Evolutionary conservation across 2,113 vertebrate genomes (phyloP).

Genomic region (Pontoporia blainvillei): DNA sequence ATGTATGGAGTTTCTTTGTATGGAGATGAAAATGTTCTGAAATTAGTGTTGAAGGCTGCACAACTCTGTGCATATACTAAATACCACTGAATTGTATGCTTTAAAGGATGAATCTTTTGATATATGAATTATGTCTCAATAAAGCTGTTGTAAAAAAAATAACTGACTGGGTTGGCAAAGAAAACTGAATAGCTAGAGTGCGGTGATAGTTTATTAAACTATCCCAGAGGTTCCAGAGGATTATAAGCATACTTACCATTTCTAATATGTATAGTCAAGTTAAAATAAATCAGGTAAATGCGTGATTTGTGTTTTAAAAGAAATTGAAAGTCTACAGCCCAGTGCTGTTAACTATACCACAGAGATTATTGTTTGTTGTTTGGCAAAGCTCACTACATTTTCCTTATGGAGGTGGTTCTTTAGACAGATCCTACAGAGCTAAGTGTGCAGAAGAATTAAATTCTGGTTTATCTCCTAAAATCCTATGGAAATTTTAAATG

Average conservation of each 20-base stretch:
- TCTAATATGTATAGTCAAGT: not conserved
- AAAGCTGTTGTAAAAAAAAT: not conserved
- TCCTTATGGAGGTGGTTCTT: not conserved
- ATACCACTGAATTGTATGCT: not conserved
- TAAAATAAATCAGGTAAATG: not conserved
- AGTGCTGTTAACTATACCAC: not conserved
- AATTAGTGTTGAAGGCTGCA: not conserved
- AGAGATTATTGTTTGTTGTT: not conserved
- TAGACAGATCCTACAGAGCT: not conserved
- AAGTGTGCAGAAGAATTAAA: not conserved
- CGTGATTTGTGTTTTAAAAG: conserved; percentile 3
- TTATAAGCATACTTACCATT: not conserved
- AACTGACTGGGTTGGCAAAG: not conserved
- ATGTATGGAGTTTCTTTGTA: not conserved
- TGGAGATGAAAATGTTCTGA: not conserved
- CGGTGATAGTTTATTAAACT: not conserved
- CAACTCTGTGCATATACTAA: not conserved
- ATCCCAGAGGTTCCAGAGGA: not conserved
- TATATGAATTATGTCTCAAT: not conserved
- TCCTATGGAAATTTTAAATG: not conserved
- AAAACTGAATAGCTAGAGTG: not conserved
- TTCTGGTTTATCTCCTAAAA: not conserved
- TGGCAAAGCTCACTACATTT: not conserved
- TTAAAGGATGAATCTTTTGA: not conserved
- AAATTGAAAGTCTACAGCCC: not conserved